Evolutionary conservation across 2,888 invertebrate genomes (phyloP).

Genomic region (Empis livida): DNA sequence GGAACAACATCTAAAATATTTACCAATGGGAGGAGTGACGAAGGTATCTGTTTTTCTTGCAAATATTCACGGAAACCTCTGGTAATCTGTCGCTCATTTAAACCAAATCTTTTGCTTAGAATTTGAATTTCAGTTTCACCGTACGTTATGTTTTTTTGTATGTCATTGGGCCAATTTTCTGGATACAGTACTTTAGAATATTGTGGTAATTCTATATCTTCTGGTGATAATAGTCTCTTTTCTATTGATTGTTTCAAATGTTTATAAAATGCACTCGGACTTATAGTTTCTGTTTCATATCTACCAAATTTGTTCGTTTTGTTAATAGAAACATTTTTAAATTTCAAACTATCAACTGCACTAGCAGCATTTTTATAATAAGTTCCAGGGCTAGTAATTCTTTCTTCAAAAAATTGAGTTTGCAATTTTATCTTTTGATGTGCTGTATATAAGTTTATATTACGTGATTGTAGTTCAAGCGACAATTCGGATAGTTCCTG

Average conservation of each 20-base stretch:
- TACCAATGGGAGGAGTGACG: background rate
- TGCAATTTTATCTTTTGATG: background rate
- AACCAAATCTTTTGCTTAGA: background rate
- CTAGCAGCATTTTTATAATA: conserved; percentile 1
- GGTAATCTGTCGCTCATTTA: background rate
- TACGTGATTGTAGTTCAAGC: background rate
- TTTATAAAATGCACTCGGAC: background rate
- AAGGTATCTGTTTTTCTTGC: background rate
- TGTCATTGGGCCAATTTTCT: conserved; percentile 1
- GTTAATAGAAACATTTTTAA: conserved; percentile 1
- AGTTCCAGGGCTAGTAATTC: background rate
- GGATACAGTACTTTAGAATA: background rate
- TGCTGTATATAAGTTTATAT: background rate
- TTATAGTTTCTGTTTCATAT: conserved; percentile 1
- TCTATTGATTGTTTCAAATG: background rate
- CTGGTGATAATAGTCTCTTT: background rate
- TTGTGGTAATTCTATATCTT: background rate
- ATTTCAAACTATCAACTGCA: conserved; percentile 1
- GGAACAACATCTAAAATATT: conserved; percentile 1
- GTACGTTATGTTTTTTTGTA: conserved; percentile 1
- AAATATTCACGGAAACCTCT: background rate
- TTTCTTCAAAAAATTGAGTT: background rate
- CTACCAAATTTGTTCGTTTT: conserved; percentile 1
- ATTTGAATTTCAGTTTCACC: conserved; percentile 1
- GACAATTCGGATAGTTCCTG: background rate